phyloP scores from a whole-genome alignment of 2,888 invertebrate genomes.

The Pollenia angustigena region DNA sequence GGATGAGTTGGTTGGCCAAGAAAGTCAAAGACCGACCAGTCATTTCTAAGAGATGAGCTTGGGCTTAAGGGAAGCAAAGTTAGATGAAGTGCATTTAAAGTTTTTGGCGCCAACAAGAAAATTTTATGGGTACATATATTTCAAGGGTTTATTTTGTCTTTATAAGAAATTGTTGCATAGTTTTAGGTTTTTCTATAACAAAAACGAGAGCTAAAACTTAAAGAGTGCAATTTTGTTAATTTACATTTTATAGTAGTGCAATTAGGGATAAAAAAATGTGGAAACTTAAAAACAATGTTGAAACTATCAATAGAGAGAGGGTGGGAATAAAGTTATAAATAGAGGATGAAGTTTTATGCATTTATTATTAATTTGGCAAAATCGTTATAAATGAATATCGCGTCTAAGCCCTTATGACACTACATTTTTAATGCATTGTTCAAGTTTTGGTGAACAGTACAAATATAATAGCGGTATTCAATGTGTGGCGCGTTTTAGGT shows the following conservation, averaged over 20 bases:
- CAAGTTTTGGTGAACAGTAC: too few relatives aligned
- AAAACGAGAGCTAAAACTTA: background rate
- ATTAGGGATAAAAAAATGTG: background rate
- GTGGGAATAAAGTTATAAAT: too few relatives aligned
- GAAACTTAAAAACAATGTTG: background rate
- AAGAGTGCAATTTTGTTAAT: background rate
- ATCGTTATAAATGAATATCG: too few relatives aligned
- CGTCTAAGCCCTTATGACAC: too few relatives aligned
- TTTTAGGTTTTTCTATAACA: background rate
- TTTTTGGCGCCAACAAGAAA: conserved; percentile 39
- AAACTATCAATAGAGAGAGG: background rate
- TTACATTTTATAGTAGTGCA: too few relatives aligned
- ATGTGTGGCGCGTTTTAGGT: too few relatives aligned
- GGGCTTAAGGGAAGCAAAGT: background rate
- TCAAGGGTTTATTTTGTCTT: conserved; percentile 21
- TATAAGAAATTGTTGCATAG: conserved; percentile 18
- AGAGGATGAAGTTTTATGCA: too few relatives aligned
- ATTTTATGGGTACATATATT: conserved; percentile 17
- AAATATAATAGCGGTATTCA: too few relatives aligned
- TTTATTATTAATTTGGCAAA: too few relatives aligned
- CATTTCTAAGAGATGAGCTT: too few relatives aligned
- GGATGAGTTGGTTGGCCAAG: conserved; percentile 23
- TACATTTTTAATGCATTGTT: too few relatives aligned
- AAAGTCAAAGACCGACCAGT: conserved; percentile 37
- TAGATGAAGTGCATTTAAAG: conserved; percentile 11